Evolutionary conservation across 2,797 vertebrate species (phyloP).

Genomic region (Oophaga sylvatica): DNA sequence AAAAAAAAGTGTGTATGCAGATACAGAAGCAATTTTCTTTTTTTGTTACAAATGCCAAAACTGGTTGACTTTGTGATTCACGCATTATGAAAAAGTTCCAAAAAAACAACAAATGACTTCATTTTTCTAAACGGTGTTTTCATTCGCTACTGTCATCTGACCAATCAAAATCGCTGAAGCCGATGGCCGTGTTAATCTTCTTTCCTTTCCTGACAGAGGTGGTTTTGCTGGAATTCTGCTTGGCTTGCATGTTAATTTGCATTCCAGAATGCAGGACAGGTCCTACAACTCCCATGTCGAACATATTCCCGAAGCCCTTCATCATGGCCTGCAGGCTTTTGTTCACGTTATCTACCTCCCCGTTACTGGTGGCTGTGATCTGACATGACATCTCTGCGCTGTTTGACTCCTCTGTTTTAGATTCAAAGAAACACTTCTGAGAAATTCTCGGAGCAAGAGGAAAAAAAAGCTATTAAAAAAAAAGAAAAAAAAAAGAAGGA

Average conservation of each 20-base stretch:
- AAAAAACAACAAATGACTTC: conserved; percentile 14
- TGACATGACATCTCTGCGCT: conserved; percentile 92
- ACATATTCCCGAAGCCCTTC: conserved; percentile 89
- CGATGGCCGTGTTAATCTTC: conserved; percentile 93
- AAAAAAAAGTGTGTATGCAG: conserved; percentile 50
- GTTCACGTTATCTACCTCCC: conserved; percentile 87
- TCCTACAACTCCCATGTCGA: conserved; percentile 85
- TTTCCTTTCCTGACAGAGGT: conserved; percentile 92
- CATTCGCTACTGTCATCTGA: conserved; percentile 82
- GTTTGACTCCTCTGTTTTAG: conserved; percentile 91
- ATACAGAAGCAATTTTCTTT: conserved; percentile 65
- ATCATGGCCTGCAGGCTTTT: conserved; percentile 86
- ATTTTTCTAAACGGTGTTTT: conserved; percentile 66
- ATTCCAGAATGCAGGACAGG: conserved; percentile 89
- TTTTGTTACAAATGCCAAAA: conserved; percentile 69
- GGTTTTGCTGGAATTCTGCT: conserved; percentile 97
- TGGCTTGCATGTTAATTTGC: conserved; percentile 96
- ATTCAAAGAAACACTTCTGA: conserved; percentile 91
- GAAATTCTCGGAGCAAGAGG: conserved; percentile 89
- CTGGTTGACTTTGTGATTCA: conserved; percentile 70
- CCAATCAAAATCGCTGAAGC: conserved; percentile 92
- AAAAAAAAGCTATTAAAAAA: conserved; percentile 85
- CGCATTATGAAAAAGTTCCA: conserved; percentile 55
- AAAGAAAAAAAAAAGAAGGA: conserved; percentile 66
- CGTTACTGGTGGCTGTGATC: conserved; percentile 87